Percentiles rank a stretch among this genome's conserved stretches.
Evolutionary conservation across 1,140 invertebrate species (phyloP).

Genomic region (Wiebesia pumilae): DNA sequence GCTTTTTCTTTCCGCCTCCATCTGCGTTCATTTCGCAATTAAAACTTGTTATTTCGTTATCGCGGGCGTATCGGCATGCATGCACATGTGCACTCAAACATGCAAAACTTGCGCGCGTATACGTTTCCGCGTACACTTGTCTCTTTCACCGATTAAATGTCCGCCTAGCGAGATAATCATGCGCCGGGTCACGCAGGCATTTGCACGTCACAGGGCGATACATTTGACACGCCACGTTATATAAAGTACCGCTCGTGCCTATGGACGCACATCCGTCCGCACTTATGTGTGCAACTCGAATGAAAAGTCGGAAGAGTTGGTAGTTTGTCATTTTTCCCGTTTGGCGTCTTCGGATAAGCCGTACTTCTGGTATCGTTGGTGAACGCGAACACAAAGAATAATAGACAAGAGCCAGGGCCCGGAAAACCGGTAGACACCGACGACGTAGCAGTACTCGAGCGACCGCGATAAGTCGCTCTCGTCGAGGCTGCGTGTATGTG

Average conservation of each 20-base stretch:
- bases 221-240: conserved; percentile 42
- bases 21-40: conserved; percentile 66
- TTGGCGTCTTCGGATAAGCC: not conserved
- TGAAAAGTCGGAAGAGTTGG: not conserved
- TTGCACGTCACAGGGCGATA: not conserved
- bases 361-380: not conserved
- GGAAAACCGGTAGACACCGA: not conserved
- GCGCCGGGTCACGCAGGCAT: conserved; percentile 14
- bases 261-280: not conserved
- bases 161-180: conserved; percentile 22
- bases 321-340: not conserved
- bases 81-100: not conserved
- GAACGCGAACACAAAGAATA: not conserved
- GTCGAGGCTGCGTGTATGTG: too few relatives aligned
- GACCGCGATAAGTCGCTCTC: conserved; percentile 10
- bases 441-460: not conserved
- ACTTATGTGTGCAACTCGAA: not conserved
- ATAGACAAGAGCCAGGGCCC: not conserved
- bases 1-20: not conserved
- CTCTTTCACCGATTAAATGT: conserved; percentile 35
- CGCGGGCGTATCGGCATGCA: not conserved
- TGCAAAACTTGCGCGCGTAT: not conserved
- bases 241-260: not conserved
- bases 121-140: conserved; percentile 49
- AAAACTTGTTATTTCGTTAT: conserved; percentile 73